A percentile compares a stretch with the other conserved stretches of the same genome.
phyloP scores from a whole-genome alignment of 1,140 invertebrate species.

The Chironomus striatipennis region DNA sequence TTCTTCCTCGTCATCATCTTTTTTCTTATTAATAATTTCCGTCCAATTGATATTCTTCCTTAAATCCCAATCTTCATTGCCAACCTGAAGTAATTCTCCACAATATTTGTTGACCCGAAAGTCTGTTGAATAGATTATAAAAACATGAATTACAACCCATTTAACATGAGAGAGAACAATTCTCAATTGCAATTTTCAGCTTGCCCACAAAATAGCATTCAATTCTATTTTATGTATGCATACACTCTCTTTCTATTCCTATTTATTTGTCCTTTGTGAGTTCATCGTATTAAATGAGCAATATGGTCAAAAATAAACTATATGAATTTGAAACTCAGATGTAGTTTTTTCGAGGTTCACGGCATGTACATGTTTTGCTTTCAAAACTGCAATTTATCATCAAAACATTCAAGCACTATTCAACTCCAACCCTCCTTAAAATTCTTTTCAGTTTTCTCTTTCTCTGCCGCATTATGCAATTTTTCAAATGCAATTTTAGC shows the following conservation, averaged over 20 bases:
- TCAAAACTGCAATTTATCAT: not conserved
- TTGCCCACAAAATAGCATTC: conserved; percentile 3
- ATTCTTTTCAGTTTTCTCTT: not conserved
- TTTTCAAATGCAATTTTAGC: not conserved
- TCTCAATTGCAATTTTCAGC: not conserved
- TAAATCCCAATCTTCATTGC: conserved; percentile 22
- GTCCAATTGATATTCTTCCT: not conserved
- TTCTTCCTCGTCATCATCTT: not conserved
- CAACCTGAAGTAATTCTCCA: conserved; percentile 25
- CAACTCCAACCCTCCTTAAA: not conserved
- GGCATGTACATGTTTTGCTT: not conserved
- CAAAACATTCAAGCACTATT: not conserved
- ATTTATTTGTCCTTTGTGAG: not conserved
- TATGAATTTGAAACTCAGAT: not conserved
- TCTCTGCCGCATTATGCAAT: conserved; percentile 12
- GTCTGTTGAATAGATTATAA: conserved; percentile 18
- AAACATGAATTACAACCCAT: not conserved
- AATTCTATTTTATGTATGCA: not conserved
- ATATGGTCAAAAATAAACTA: not conserved
- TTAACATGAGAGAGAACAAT: not conserved
- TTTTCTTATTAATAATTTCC: not conserved
- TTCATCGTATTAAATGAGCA: not conserved
- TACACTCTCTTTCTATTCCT: not conserved
- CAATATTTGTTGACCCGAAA: conserved; percentile 26
- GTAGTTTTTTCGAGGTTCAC: not conserved